Conservation (phyloP, 2,888 invertebrate genomes). For the Tetragnatha montana region DNA sequence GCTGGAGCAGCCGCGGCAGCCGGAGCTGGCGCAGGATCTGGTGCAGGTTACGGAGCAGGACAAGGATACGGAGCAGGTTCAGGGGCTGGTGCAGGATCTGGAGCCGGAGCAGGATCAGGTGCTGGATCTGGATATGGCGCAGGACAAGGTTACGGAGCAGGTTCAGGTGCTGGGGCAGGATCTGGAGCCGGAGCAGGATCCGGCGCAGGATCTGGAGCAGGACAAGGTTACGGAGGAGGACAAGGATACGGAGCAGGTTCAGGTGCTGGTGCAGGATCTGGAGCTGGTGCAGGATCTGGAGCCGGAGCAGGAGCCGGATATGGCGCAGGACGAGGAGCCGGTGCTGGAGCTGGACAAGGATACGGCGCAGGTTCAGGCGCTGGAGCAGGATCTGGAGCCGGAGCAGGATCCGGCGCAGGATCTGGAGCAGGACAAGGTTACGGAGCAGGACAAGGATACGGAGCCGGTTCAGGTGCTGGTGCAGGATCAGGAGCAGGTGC, state of each 20-base stretch:
- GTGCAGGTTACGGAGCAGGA: background rate
- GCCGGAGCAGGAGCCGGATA: background rate
- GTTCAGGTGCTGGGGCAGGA: background rate
- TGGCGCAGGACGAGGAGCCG: background rate
- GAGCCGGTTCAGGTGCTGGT: background rate
- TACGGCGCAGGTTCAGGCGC: too few species aligned
- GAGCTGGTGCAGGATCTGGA: background rate
- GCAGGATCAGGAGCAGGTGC: background rate
- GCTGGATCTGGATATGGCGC: background rate
- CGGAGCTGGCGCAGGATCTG: background rate
- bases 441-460: too few species aligned
- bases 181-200: background rate
- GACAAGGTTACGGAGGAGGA: background rate
- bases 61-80: background rate
- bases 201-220: constrained; percentile 10
- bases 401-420: background rate
- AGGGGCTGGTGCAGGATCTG: background rate
- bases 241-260: background rate
- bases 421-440: too few species aligned
- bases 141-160: background rate
- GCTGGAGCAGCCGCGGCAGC: background rate
- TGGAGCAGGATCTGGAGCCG: background rate
- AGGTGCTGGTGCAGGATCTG: background rate
- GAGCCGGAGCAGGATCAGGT: background rate
- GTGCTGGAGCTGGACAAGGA: background rate